Evolutionary conservation across 2,797 vertebrate genomes (phyloP).

Genomic region (Hoplostethus mediterraneus): DNA sequence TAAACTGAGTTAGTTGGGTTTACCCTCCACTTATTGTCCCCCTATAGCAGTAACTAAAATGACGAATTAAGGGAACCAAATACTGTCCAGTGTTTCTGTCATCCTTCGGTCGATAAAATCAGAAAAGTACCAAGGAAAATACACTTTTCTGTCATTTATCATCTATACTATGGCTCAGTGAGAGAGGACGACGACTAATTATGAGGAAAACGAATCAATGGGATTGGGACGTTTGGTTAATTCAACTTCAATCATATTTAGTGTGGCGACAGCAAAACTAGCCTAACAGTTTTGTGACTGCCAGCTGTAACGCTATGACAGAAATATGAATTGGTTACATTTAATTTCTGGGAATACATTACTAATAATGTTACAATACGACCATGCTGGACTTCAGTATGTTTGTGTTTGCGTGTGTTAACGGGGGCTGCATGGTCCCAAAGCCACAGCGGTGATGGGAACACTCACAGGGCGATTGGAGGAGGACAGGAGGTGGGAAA

Average conservation of each 20-base stretch:
- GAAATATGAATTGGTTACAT: too few species aligned
- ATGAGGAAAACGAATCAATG: background rate
- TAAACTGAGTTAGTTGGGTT: too few species aligned
- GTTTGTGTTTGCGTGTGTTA: background rate
- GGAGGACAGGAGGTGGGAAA: conserved; percentile 57
- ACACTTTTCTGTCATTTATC: background rate
- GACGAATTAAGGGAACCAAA: too few species aligned
- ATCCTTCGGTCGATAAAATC: too few species aligned
- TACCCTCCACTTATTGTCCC: too few species aligned
- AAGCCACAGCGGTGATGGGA: background rate
- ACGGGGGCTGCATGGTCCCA: background rate
- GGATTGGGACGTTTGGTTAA: conserved; percentile 14
- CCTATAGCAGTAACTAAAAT: too few species aligned
- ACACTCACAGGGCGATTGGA: conserved; percentile 32
- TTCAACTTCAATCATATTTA: background rate
- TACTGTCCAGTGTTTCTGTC: too few species aligned
- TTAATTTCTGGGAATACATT: too few species aligned
- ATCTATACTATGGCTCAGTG: conserved; percentile 10
- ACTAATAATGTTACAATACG: background rate
- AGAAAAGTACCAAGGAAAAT: too few species aligned
- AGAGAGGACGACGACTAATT: conserved; percentile 8
- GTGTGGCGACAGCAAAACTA: too few species aligned
- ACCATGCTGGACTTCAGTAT: background rate
- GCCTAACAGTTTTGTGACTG: too few species aligned
- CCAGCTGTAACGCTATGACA: too few species aligned